Evolutionary conservation across 2,888 invertebrate genomes (phyloP).

Genomic region (Agrilus biguttatus): DNA sequence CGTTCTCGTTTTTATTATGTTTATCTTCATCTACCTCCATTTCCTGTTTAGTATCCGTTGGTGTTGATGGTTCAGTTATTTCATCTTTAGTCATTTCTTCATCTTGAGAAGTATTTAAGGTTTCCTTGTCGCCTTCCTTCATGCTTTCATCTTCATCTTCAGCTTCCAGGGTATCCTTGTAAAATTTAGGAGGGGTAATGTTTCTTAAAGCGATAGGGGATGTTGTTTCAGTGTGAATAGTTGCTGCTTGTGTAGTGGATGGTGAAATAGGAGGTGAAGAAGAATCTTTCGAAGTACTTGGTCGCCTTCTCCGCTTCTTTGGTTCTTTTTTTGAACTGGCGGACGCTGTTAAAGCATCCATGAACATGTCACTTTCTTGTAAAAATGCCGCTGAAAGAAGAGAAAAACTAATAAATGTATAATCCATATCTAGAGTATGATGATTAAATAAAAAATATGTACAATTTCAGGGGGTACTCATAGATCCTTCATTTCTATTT

Average conservation of each 20-base stretch:
- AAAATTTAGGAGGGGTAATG: conserved; percentile 58
- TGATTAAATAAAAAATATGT: too few species aligned
- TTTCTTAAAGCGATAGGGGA: conserved; percentile 31
- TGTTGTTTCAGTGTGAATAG: conserved; percentile 11
- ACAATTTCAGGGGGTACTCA: too few species aligned
- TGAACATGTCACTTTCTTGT: conserved; percentile 86
- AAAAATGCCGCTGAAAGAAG: conserved; percentile 52
- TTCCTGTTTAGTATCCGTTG: conserved; percentile 4
- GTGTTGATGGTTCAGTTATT: background rate
- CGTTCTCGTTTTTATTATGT: conserved; percentile 24
- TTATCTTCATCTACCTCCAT: conserved; percentile 14
- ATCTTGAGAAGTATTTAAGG: background rate
- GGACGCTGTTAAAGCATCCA: conserved; percentile 76
- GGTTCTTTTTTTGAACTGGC: conserved; percentile 59
- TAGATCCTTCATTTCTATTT: too few species aligned
- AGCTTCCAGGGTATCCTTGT: conserved; percentile 75
- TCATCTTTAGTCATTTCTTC: background rate
- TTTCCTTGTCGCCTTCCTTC: conserved; percentile 2
- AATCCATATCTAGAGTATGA: too few species aligned
- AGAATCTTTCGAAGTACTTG: conserved; percentile 52
- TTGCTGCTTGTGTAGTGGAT: conserved; percentile 16
- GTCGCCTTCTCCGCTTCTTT: conserved; percentile 64
- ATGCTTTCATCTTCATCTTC: conserved; percentile 18
- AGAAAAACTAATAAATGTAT: conserved; percentile 6
- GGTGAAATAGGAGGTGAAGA: conserved; percentile 33